These are phyloP conservation scores for Haliclona indistincta DNA, from an alignment of 37 sponge, comb jelly and placozoan species.

Conservation along the genomic window DNA sequence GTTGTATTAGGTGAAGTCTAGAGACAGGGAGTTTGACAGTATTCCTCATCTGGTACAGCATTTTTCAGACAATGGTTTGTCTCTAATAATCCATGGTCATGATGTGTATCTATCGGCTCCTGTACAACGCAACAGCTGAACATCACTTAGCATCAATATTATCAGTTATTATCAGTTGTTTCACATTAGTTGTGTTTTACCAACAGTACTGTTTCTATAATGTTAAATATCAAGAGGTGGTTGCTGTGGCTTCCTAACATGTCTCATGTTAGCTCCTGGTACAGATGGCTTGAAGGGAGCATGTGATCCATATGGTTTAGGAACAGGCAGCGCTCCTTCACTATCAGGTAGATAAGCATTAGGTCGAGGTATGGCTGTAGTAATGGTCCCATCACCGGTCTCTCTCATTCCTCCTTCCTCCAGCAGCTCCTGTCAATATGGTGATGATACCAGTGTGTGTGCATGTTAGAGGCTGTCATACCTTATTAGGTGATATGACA, in stretches of 20 bases:
- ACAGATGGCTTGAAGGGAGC: constrained; percentile 97
- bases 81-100: constrained; percentile 55
- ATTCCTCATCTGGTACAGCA: constrained; percentile 69
- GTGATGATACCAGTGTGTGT: neutral
- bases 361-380: constrained; percentile 92
- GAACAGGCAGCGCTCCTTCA: constrained; percentile 90
- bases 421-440: neutral
- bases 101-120: constrained; percentile 63
- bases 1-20: constrained; percentile 70
- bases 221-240: constrained; percentile 92
- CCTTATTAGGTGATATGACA: neutral
- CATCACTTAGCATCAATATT: neutral
- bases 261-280: constrained; percentile 92
- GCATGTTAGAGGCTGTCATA: neutral
- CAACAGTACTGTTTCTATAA: neutral
- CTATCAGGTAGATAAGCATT: constrained; percentile 95
- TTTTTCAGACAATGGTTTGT: constrained; percentile 36
- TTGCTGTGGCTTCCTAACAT: constrained; percentile 92
- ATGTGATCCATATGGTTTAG: constrained; percentile 93
- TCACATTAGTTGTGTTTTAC: neutral
- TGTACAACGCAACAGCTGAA: neutral
- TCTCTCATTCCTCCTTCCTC: constrained; percentile 33
- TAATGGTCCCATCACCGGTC: constrained; percentile 72
- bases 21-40: constrained; percentile 73
- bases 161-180: neutral